A percentile compares a stretch with the other conserved stretches of the same genome.
phyloP scores from a whole-genome alignment of 2,888 invertebrate genomes.

The Apodemia mormo region DNA sequence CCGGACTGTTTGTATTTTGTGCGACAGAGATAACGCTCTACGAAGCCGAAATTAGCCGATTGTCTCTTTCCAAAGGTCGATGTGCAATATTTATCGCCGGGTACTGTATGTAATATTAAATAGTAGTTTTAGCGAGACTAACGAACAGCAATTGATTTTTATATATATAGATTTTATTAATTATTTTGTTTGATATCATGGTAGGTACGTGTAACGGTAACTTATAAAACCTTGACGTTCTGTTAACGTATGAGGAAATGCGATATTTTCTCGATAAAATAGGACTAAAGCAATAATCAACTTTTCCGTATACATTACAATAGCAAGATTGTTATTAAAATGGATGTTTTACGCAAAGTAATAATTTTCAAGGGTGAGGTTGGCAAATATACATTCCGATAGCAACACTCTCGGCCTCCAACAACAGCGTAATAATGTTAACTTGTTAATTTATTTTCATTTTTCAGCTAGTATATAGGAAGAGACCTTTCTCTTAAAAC shows the following conservation, averaged over 20 bases:
- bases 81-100: no score
- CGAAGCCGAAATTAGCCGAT: no score
- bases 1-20: no score
- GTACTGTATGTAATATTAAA: no score
- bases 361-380: conserved; percentile 3
- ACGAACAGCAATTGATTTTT: no score
- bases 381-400: conserved; percentile 9
- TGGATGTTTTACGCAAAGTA: neutral
- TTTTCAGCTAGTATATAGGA: neutral
- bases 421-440: conserved; percentile 1
- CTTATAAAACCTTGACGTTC: neutral
- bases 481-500: neutral
- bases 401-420: neutral
- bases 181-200: no score
- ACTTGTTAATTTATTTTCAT: neutral
- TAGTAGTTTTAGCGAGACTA: no score
- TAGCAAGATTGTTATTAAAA: conserved; percentile 4
- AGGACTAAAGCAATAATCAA: neutral
- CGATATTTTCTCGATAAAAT: conserved; percentile 7
- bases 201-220: neutral
- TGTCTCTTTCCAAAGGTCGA: no score
- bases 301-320: conserved; percentile 5
- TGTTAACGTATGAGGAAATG: conserved; percentile 9
- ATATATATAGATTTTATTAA: no score
- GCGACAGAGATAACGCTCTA: no score